Conservation (phyloP, 2,888 invertebrate genomes). For the Platycheirus rosarum region DNA sequence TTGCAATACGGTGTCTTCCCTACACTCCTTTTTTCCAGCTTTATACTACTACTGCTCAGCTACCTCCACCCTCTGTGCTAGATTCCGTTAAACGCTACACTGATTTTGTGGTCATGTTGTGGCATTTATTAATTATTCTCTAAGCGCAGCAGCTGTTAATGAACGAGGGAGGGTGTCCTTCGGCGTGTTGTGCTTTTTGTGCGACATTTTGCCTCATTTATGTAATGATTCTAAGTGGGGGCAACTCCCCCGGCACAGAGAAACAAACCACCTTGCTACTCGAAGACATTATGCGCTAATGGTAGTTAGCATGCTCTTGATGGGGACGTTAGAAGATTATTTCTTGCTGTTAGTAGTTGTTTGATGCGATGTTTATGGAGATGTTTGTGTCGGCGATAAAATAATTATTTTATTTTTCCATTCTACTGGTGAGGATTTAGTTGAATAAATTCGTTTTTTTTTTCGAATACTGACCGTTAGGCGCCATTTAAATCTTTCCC, state of each 20-base stretch:
- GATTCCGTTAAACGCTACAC: conserved; percentile 53
- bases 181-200: conserved; percentile 40
- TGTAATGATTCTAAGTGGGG: conserved; percentile 54
- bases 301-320: conserved; percentile 71
- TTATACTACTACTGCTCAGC: conserved; percentile 17
- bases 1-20: conserved; percentile 27
- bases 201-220: conserved; percentile 69
- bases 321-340: conserved; percentile 69
- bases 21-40: conserved; percentile 1
- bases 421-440: conserved; percentile 53
- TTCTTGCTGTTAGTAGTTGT: conserved; percentile 61
- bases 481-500: not conserved
- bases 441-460: conserved; percentile 36
- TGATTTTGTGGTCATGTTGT: conserved; percentile 71
- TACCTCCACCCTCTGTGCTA: not conserved
- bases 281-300: conserved; percentile 62
- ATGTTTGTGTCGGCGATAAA: conserved; percentile 58
- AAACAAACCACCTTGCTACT: conserved; percentile 23
- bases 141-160: conserved; percentile 74
- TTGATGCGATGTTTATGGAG: conserved; percentile 70
- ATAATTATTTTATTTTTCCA: conserved; percentile 46
- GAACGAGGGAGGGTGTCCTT: conserved; percentile 58
- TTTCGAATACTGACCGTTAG: not conserved
- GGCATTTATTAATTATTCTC: conserved; percentile 74
- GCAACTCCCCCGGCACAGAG: conserved; percentile 11